Conservation (phyloP, 64 coral and sea anemone species). For the Porites lutea region DNA sequence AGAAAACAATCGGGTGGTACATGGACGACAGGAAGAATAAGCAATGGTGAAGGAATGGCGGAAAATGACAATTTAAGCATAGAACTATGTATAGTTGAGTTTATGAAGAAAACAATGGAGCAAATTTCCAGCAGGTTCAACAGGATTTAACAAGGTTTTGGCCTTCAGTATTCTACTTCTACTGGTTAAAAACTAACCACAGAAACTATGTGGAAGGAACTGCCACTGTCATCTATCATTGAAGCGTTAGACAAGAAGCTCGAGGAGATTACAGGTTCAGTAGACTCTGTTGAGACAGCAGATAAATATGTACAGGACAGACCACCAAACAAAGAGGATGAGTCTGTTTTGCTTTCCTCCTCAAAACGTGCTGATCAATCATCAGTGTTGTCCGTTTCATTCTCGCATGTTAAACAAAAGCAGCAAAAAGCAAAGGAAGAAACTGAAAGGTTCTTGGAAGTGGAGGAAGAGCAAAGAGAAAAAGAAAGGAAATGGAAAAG, state of each 20-base stretch:
- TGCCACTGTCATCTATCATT: not conserved
- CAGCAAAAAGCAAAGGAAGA: constrained; percentile 34
- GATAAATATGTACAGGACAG: not conserved
- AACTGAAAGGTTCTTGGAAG: not conserved
- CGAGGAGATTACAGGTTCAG: not conserved
- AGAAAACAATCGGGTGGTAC: too few relatives aligned
- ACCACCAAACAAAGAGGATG: constrained; percentile 28
- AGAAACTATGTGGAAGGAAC: not conserved
- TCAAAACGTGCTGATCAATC: not conserved
- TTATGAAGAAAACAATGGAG: too few relatives aligned
- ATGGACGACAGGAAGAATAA: too few relatives aligned
- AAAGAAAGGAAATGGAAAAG: constrained; percentile 34
- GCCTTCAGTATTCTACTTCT: too few relatives aligned
- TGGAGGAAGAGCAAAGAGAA: constrained; percentile 44
- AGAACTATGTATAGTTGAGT: too few relatives aligned
- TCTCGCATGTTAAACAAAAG: not conserved
- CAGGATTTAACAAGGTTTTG: too few relatives aligned
- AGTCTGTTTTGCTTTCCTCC: constrained; percentile 18
- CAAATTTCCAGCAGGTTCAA: too few relatives aligned
- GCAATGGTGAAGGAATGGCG: too few relatives aligned
- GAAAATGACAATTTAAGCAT: too few relatives aligned
- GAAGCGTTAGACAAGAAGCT: constrained; percentile 27
- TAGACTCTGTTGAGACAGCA: not conserved
- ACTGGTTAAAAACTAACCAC: too few relatives aligned
- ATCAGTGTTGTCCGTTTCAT: not conserved